Evolutionary conservation across 2,888 invertebrate species (phyloP), one percentile per base, ranked within the genome.

Genomic region (Amorpha juglandis): DNA sequence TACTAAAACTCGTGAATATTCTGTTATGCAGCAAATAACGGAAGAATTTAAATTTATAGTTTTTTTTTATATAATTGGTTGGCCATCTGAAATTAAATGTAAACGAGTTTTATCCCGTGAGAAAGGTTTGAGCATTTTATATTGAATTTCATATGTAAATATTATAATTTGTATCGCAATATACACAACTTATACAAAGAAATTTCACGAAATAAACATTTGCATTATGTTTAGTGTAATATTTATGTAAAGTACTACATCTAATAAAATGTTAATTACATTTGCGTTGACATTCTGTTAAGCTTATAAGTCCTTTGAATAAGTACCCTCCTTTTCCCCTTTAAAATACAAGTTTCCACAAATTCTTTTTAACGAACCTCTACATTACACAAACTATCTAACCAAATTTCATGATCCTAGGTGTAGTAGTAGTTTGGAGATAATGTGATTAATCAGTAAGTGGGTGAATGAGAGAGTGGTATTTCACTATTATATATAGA

Each of bases 101-200:
- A 63, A 63, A 63, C 63, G 35, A 38, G 63, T 63, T 63, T 63
- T 8, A 33, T 16, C 63, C 38, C 63, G 51, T 63, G 63, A 63
- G 63, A 63, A 62, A 63, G 16, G 51, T 38, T 63, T 9, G 35
- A 38, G 11, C 38, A n/a, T 38, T 19, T 38, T 6, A 38, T 6
- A 38, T 16, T 19, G 11, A 58, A 19, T 16, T 55, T 35, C n/a
- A 16, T 11, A 58, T 42, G 38, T 19, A 58, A 21, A 50, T 50
- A 11, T 19, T 50, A 1, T 50, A 45, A 45, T 19, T 50, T 16
- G 7, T n/a, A 16, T n/a, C 48, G 16, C 7, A 8, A 48, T 12
- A 7, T 16, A 7, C 48, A 48, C 16, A 19, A 19, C 19, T 8
- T 19, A 19, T 19, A 9, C 19, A 50, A 50, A 50, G 14, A 50